Conservation (phyloP, 1,140 invertebrate genomes). For the Chlorops oryzae region DNA sequence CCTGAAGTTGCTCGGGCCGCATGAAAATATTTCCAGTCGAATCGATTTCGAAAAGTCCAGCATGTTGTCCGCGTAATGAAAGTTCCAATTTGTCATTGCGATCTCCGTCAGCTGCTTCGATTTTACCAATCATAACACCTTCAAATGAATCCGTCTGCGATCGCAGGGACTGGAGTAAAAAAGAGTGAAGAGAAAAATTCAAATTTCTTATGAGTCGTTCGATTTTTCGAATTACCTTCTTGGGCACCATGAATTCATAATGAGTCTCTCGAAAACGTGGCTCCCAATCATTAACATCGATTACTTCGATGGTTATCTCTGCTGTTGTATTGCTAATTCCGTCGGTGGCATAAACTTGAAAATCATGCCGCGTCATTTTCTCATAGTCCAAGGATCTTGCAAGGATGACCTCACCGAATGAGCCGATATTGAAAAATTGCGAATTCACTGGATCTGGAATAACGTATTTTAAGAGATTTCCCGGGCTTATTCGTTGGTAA, state of each 20-base stretch:
- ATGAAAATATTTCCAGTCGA: slow-evolving; percentile 51
- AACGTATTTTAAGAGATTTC: slow-evolving; percentile 50
- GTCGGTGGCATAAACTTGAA: slow-evolving; percentile 79
- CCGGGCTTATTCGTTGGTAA: slow-evolving; percentile 57
- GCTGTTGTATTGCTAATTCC: slow-evolving; percentile 55
- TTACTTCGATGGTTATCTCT: slow-evolving; percentile 68
- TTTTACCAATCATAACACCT: slow-evolving; percentile 54
- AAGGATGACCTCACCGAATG: slow-evolving; percentile 73
- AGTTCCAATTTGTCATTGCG: slow-evolving; percentile 64
- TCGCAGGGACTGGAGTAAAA: slow-evolving; percentile 30
- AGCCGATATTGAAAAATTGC: slow-evolving; percentile 59
- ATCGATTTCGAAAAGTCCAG: slow-evolving; percentile 55
- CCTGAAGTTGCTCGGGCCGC: slow-evolving; percentile 40
- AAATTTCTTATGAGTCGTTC: not conserved
- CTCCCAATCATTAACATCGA: slow-evolving; percentile 90
- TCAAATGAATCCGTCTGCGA: slow-evolving; percentile 38
- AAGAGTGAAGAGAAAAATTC: not conserved
- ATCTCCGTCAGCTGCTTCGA: slow-evolving; percentile 76
- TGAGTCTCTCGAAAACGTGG: slow-evolving; percentile 79
- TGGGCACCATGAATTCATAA: slow-evolving; percentile 67
- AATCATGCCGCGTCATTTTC: slow-evolving; percentile 61
- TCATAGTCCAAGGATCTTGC: slow-evolving; percentile 76
- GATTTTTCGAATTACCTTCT: slow-evolving; percentile 25
- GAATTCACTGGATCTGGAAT: slow-evolving; percentile 42
- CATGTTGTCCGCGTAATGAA: slow-evolving; percentile 64